phyloP scores from a whole-genome alignment of 2,113 vertebrate genomes.

The Odobenus rosmarus region DNA sequence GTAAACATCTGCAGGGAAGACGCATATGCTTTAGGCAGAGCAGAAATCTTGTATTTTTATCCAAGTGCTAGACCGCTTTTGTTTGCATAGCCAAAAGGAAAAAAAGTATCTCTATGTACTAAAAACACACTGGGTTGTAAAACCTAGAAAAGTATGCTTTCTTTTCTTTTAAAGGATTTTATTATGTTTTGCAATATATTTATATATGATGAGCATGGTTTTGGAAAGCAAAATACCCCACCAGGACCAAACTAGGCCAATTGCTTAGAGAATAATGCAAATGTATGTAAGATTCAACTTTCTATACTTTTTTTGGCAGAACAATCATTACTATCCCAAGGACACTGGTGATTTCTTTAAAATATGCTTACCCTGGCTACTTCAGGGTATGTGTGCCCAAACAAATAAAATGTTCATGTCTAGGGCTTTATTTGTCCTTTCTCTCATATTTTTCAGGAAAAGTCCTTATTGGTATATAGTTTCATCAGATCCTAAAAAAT shows the following conservation, averaged over 20 bases:
- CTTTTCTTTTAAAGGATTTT: conserved; percentile 9
- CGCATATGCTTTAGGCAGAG: background rate
- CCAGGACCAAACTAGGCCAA: background rate
- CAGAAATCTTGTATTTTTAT: conserved; percentile 57
- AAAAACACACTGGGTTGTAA: conserved; percentile 6
- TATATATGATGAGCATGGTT: background rate
- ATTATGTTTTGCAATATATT: background rate
- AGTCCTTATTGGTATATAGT: background rate
- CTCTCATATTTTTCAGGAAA: conserved; percentile 9
- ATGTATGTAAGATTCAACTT: background rate
- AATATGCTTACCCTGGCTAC: conserved; percentile 18
- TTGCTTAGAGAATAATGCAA: background rate
- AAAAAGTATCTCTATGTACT: background rate
- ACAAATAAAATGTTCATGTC: conserved; percentile 34
- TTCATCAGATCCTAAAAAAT: background rate
- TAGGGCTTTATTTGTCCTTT: conserved; percentile 11
- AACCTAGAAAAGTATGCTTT: conserved; percentile 5
- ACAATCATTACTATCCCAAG: background rate
- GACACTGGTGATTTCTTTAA: conserved; percentile 31
- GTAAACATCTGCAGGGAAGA: conserved; percentile 34
- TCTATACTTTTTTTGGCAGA: background rate
- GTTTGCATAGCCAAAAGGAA: background rate
- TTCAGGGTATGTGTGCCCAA: background rate
- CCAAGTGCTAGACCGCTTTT: background rate
- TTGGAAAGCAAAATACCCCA: conserved; percentile 16